Evolutionary conservation across 1,140 invertebrate genomes (phyloP).

Genomic region (Apis cerana): DNA sequence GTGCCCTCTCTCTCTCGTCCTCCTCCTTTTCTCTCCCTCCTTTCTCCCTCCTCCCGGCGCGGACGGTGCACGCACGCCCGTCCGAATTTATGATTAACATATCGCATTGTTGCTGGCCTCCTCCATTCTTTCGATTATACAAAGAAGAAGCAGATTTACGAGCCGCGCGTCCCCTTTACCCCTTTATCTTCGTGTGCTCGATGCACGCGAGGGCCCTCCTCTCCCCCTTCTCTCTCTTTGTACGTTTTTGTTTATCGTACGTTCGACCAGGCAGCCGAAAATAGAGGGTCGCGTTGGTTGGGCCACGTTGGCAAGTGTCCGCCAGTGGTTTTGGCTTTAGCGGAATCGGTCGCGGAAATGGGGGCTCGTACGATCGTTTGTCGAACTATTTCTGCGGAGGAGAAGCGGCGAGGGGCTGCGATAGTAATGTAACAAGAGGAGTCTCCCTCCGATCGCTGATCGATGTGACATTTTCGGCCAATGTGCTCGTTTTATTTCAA

Average conservation of each 20-base stretch:
- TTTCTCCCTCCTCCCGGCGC: background rate
- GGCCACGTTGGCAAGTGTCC: no score
- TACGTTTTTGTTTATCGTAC: background rate
- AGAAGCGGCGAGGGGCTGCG: no score
- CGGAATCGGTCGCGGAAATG: no score
- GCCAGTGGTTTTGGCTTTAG: no score
- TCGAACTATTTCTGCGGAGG: no score
- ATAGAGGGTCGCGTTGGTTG: no score
- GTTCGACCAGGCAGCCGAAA: background rate
- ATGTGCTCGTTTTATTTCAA: no score
- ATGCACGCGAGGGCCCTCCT: background rate
- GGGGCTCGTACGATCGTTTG: no score
- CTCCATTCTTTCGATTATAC: constrained; percentile 44
- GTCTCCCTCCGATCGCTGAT: no score
- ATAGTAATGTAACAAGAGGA: no score
- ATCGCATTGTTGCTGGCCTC: constrained; percentile 43
- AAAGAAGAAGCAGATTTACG: constrained; percentile 54
- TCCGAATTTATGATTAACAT: constrained; percentile 57
- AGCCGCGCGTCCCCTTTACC: constrained; percentile 16
- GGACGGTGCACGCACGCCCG: constrained; percentile 19
- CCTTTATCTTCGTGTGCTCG: constrained; percentile 29
- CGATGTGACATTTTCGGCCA: no score
- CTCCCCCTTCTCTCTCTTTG: background rate
- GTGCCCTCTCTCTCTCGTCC: background rate
- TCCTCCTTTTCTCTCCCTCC: background rate